phyloP scores from a whole-genome alignment of 2,797 vertebrate species.

The Atherinosoma microstoma region DNA sequence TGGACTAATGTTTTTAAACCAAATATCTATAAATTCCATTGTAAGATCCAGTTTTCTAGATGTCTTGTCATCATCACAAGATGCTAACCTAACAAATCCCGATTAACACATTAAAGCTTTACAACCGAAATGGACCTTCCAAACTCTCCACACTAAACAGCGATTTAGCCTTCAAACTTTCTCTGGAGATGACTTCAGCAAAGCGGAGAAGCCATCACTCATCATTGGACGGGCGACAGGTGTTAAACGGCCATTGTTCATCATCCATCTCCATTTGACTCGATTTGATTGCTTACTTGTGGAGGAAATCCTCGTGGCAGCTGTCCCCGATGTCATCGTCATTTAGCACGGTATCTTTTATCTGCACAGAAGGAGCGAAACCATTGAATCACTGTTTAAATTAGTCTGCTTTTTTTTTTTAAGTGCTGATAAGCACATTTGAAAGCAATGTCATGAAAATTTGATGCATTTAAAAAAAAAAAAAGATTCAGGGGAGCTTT shows the following conservation, averaged over 20 bases:
- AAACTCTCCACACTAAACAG: slow-evolving; percentile 35
- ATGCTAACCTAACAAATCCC: slow-evolving; percentile 21
- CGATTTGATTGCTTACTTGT: slow-evolving; percentile 87
- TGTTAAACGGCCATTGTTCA: slow-evolving; percentile 69
- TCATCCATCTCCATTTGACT: slow-evolving; percentile 64
- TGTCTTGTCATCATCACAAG: slow-evolving; percentile 33
- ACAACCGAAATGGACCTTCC: slow-evolving; percentile 38
- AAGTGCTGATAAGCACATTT: slow-evolving; percentile 34
- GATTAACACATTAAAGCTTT: slow-evolving; percentile 24
- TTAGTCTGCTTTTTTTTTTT: slow-evolving; percentile 7
- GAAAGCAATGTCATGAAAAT: slow-evolving; percentile 6
- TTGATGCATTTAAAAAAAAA: background rate
- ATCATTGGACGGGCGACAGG: slow-evolving; percentile 66
- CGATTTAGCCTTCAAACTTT: slow-evolving; percentile 38
- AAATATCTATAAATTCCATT: no score
- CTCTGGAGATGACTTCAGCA: slow-evolving; percentile 53
- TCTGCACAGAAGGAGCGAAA: slow-evolving; percentile 80
- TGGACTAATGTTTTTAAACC: background rate
- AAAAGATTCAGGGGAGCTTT: slow-evolving; percentile 6
- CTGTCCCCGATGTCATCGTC: slow-evolving; percentile 99
- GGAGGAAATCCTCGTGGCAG: slow-evolving; percentile 97
- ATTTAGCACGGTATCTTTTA: slow-evolving; percentile 94
- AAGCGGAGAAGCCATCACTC: slow-evolving; percentile 65
- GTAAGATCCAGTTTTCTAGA: slow-evolving; percentile 11
- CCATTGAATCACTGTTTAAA: slow-evolving; percentile 48